Percentiles rank a stretch among this genome's conserved stretches.
Conservation (phyloP, 1,140 invertebrate genomes). For the Lordiphosa clarofinis region DNA sequence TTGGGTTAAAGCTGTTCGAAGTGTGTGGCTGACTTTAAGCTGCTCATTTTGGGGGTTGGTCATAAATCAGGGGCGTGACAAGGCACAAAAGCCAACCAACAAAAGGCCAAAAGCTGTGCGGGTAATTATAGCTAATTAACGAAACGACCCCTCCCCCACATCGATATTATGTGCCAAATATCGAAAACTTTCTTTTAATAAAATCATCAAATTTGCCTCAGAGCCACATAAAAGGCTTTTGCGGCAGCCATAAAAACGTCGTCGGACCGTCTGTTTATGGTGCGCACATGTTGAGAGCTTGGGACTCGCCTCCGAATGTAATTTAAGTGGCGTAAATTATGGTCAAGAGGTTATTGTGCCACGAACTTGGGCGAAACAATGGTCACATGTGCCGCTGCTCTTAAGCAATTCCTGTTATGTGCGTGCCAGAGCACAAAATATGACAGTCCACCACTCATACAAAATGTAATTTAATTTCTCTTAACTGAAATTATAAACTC, state of each 20-base stretch:
- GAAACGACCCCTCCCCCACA: conserved; percentile 24
- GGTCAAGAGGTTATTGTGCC: conserved; percentile 56
- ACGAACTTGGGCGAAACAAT: conserved; percentile 21
- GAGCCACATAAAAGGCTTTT: conserved; percentile 58
- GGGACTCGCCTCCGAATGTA: conserved; percentile 45
- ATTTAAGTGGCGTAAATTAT: conserved; percentile 73
- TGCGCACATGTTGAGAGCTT: conserved; percentile 41
- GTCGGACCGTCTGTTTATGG: conserved; percentile 56
- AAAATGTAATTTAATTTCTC: conserved; percentile 68
- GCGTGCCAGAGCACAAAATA: conserved; percentile 42
- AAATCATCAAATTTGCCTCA: conserved; percentile 72
- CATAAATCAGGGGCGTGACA: conserved; percentile 73
- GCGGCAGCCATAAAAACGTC: conserved; percentile 63
- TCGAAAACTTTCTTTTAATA: conserved; percentile 58
- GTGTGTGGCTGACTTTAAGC: conserved; percentile 50
- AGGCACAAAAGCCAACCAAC: conserved; percentile 70
- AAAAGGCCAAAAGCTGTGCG: conserved; percentile 68
- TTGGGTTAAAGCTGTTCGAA: conserved; percentile 53
- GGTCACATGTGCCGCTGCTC: conserved; percentile 27
- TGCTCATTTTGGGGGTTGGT: conserved; percentile 25
- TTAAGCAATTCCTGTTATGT: conserved; percentile 42
- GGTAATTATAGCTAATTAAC: conserved; percentile 77
- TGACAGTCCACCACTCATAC: conserved; percentile 38
- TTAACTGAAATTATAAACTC: conserved; percentile 65
- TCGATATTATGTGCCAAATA: conserved; percentile 44